phyloP scores from a whole-genome alignment of 2,113 vertebrate genomes.

The Tringa solitaria region DNA sequence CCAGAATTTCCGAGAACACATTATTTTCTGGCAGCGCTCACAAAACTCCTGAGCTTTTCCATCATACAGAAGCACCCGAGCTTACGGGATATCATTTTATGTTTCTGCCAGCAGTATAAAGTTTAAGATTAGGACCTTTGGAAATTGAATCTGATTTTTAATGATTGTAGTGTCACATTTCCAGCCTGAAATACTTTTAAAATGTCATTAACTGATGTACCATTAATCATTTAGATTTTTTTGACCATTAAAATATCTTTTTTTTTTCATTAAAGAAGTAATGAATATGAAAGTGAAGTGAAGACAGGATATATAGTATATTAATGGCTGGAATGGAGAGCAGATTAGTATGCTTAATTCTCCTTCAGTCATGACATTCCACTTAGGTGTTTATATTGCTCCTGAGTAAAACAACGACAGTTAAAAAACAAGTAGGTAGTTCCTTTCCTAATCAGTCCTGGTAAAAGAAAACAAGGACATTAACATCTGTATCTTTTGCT shows the following conservation, averaged over 20 bases:
- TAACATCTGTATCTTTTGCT: background rate
- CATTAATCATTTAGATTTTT: conserved; percentile 77
- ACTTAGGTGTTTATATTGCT: conserved; percentile 21
- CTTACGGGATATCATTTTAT: conserved; percentile 72
- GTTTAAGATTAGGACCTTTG: conserved; percentile 76
- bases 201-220: conserved; percentile 70
- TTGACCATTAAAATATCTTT: conserved; percentile 74
- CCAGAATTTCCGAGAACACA: conserved; percentile 68
- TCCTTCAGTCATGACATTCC: conserved; percentile 40
- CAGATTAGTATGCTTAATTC: conserved; percentile 67
- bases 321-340: conserved; percentile 43
- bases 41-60: conserved; percentile 62
- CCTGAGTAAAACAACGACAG: background rate
- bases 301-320: conserved; percentile 56
- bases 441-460: background rate
- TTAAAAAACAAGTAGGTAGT: background rate
- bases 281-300: conserved; percentile 69
- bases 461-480: background rate
- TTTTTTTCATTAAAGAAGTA: conserved; percentile 74
- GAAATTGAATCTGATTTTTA: conserved; percentile 80
- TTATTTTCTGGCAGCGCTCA: conserved; percentile 68
- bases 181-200: conserved; percentile 74
- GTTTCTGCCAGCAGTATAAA: conserved; percentile 71
- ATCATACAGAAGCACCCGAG: conserved; percentile 53
- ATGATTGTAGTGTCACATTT: conserved; percentile 76